Evolutionary conservation across 2,797 vertebrate species (phyloP), one percentile per base, ranked within the genome.

Genomic region (Sebastes cheni): DNA sequence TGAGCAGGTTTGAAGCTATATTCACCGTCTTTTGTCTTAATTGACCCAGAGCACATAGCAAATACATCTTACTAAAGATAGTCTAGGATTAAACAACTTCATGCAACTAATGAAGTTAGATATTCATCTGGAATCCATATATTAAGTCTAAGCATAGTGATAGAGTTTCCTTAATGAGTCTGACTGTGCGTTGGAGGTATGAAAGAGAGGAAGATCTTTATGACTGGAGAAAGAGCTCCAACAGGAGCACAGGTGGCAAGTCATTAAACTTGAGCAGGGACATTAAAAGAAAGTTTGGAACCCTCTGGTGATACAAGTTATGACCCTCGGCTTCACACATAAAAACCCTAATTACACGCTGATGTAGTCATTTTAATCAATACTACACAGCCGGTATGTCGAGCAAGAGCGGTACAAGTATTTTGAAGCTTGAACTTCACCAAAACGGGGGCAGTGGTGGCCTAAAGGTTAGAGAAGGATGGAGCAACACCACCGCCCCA

Each of bases 331-430:
- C 82, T 84, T 84, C 90, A 72, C 86, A 92, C 79, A 84, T 94
- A 96, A 95, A 89, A 93, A 91, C 91, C 93, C 86, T 85, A 95
- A 96, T 97, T 96, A 96, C 90, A 96, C 89, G 87, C 89, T 92
- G 91, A 86, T 88, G 88, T 92, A 94, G 92, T 86, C 92, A 93
- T 92, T 94, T 95, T 95, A 96, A 96, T 96, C 96, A 95, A 92
- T 79, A 65, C 72, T 34, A 65, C 70, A 72, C 60, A 84, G 42
- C 27, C 64, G 71, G 61, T 67, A 64, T 77, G 27, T 68, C 14
- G 20, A 72, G 77, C 62, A 75, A 46, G 55, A 52, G 12, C 42
- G n/a, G 42, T 59, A 50, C 8, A 61, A 52, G 74, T 62, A 61
- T 42, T 42, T 42, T 42, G 8, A 75, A 72, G 59, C 34, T 52